Conservation (phyloP, 2,797 vertebrate genomes). For the Lerista edwardsae region DNA sequence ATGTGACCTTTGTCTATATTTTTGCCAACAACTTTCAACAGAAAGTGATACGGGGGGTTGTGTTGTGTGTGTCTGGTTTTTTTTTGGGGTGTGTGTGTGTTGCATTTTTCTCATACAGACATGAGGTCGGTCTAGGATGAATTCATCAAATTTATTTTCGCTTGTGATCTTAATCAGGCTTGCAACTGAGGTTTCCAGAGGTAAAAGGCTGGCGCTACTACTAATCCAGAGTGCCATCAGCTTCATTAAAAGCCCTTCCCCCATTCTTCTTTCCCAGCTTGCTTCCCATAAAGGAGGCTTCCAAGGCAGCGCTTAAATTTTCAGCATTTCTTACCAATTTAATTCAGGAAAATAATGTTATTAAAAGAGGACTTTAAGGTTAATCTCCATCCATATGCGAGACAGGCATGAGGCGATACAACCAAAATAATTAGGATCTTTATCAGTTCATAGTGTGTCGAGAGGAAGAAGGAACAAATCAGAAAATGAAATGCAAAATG, state of each 20-base stretch:
- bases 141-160: conserved; percentile 19
- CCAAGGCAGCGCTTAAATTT: background rate
- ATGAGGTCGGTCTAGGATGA: conserved; percentile 1
- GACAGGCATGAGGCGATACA: conserved; percentile 4
- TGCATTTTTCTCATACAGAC: conserved; percentile 5
- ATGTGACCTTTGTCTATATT: background rate
- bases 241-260: conserved; percentile 2
- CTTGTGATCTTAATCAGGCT: conserved; percentile 29
- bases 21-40: conserved; percentile 13
- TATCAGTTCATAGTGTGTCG: background rate
- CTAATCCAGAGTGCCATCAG: background rate
- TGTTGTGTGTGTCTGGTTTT: background rate
- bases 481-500: conserved; percentile 16
- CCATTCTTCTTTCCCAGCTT: background rate
- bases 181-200: conserved; percentile 31
- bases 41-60: background rate
- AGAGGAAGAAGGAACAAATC: background rate
- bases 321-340: conserved; percentile 22
- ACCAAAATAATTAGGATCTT: conserved; percentile 9
- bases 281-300: background rate
- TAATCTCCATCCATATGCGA: conserved; percentile 25
- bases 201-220: conserved; percentile 15
- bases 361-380: conserved; percentile 13
- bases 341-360: conserved; percentile 14
- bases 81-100: too few species aligned